phyloP scores from a whole-genome alignment of 2,797 vertebrate genomes.

The Parotocinclus haroldoi region DNA sequence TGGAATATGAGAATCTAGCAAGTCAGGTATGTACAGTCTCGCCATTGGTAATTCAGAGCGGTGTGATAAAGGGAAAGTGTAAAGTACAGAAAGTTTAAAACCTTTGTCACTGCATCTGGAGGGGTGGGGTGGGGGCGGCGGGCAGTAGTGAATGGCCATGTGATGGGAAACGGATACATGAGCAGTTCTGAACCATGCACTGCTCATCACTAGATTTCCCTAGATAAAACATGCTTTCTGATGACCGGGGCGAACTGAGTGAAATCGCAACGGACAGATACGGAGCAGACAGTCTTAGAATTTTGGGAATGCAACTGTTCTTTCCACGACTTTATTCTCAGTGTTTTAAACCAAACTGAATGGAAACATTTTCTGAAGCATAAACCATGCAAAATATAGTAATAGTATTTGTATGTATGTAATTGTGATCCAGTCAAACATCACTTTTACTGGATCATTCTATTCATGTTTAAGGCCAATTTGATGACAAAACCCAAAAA shows the following conservation, averaged over 20 bases:
- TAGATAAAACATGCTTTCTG: constrained; percentile 86
- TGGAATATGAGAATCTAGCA: constrained; percentile 56
- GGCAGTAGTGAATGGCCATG: not conserved
- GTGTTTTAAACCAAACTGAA: not conserved
- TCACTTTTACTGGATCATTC: no score
- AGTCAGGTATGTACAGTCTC: constrained; percentile 42
- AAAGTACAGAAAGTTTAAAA: no score
- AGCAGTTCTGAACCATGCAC: constrained; percentile 72
- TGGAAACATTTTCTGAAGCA: no score
- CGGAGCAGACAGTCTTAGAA: constrained; percentile 79
- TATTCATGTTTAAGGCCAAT: no score
- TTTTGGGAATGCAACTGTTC: not conserved
- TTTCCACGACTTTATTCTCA: not conserved
- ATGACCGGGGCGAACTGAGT: constrained; percentile 94
- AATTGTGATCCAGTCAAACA: no score
- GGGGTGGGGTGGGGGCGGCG: no score
- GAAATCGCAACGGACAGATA: constrained; percentile 99
- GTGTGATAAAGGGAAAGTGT: no score
- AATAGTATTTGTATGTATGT: no score
- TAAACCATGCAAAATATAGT: no score
- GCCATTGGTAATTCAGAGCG: not conserved
- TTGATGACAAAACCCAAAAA: no score
- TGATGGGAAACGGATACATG: constrained; percentile 88
- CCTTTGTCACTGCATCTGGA: no score
- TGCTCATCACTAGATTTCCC: constrained; percentile 85